phyloP scores from a whole-genome alignment of 2,113 vertebrate genomes.

The Pantherophis guttatus region DNA sequence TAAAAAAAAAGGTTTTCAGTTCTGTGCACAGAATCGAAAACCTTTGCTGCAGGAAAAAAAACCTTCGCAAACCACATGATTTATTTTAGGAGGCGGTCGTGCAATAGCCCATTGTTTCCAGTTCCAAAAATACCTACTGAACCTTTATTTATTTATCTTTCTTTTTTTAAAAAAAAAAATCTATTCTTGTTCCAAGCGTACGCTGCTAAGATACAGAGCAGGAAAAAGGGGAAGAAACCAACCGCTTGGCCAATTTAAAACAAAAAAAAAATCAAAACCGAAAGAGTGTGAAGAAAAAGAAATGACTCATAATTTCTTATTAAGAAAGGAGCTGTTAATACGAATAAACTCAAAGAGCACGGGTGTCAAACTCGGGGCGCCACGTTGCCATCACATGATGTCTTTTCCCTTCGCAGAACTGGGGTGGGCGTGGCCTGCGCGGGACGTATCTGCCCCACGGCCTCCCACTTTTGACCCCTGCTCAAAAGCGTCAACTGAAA shows the following conservation, averaged over 20 bases:
- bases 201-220: background rate
- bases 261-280: no score
- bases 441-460: no score
- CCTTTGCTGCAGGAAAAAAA: background rate
- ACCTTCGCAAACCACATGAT: constrained; percentile 1
- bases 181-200: background rate
- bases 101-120: constrained; percentile 2
- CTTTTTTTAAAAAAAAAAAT: background rate
- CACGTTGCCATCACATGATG: no score
- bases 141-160: background rate
- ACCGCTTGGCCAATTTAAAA: background rate
- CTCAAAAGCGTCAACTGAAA: background rate
- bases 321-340: background rate
- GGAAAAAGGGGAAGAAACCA: constrained; percentile 18
- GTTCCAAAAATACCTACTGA: background rate
- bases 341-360: background rate
- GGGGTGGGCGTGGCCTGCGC: no score
- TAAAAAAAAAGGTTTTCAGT: no score
- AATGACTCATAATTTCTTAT: background rate
- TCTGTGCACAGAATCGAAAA: background rate
- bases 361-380: no score
- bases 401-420: no score
- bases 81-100: constrained; percentile 23
- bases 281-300: background rate
- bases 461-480: no score